Conservation (phyloP, 2,888 invertebrate genomes). For the Caenorhabditis becei region DNA sequence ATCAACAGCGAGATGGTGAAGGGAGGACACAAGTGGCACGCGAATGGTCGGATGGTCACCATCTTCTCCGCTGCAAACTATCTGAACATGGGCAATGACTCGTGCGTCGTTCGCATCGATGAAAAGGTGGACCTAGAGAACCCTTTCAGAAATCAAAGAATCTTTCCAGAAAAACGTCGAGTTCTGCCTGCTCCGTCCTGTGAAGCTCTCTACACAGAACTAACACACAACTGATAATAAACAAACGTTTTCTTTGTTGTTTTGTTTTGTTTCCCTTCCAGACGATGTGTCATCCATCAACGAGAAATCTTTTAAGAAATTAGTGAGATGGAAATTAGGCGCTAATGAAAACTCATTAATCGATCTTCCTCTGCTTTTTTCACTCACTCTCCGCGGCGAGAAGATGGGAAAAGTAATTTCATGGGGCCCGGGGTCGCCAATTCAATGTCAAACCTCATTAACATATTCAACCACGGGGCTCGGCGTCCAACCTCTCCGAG, state of each 20-base stretch:
- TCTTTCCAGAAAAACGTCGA: slow-evolving; percentile 38
- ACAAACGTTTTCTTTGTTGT: neutral
- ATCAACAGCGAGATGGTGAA: slow-evolving; percentile 80
- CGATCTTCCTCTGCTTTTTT: slow-evolving; percentile 27
- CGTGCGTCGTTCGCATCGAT: slow-evolving; percentile 66
- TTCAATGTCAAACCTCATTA: slow-evolving; percentile 58
- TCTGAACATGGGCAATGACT: slow-evolving; percentile 71
- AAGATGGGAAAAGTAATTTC: slow-evolving; percentile 26
- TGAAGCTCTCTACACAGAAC: neutral
- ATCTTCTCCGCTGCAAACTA: slow-evolving; percentile 78
- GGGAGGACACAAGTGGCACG: slow-evolving; percentile 69
- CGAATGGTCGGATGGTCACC: slow-evolving; percentile 70
- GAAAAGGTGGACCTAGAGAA: slow-evolving; percentile 20
- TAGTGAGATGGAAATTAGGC: slow-evolving; percentile 10
- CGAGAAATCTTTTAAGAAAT: slow-evolving; percentile 37
- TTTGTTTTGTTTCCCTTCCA: neutral
- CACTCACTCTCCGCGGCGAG: neutral
- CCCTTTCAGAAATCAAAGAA: neutral
- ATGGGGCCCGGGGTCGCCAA: slow-evolving; percentile 18
- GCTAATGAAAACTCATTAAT: slow-evolving; percentile 57
- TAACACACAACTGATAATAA: neutral
- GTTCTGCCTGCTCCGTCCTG: slow-evolving; percentile 51
- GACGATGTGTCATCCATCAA: slow-evolving; percentile 10
- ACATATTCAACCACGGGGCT: slow-evolving; percentile 55
- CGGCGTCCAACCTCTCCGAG: slow-evolving; percentile 7